phyloP scores from a whole-genome alignment of 2,888 invertebrate species.

The Ceraclea dissimilis region DNA sequence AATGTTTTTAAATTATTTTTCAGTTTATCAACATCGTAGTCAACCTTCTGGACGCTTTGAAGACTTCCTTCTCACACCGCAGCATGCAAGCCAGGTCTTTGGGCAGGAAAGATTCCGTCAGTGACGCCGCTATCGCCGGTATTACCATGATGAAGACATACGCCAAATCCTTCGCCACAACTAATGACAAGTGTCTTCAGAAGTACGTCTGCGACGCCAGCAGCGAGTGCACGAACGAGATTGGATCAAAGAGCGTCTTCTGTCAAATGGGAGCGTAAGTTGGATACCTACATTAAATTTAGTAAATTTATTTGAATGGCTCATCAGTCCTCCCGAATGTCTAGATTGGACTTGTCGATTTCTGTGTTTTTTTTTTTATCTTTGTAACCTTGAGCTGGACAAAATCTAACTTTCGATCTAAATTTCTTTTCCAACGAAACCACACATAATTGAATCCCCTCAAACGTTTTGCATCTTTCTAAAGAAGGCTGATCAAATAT shows the following conservation, averaged over 20 bases:
- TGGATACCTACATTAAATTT: constrained; percentile 6
- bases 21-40: constrained; percentile 91
- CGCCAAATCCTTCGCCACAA: constrained; percentile 68
- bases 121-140: constrained; percentile 82
- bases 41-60: constrained; percentile 83
- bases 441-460: too few species aligned
- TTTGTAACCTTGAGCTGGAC: too few species aligned
- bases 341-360: too few species aligned
- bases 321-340: neutral
- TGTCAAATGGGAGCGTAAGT: constrained; percentile 91
- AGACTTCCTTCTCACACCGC: constrained; percentile 88
- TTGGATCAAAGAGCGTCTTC: constrained; percentile 76
- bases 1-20: neutral
- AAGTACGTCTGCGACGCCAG: constrained; percentile 87
- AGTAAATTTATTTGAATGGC: neutral
- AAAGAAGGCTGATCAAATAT: too few species aligned
- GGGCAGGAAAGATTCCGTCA: constrained; percentile 81
- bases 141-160: constrained; percentile 87
- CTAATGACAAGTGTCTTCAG: constrained; percentile 77
- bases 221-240: constrained; percentile 75
- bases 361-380: too few species aligned
- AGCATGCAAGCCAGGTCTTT: constrained; percentile 77
- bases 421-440: too few species aligned
- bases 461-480: too few species aligned
- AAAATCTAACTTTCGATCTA: too few species aligned